Evolutionary conservation across 92 coral and sea anemone species (phyloP), one percentile per base, ranked within the genome.

Genomic region (Epizoanthus stellaris): DNA sequence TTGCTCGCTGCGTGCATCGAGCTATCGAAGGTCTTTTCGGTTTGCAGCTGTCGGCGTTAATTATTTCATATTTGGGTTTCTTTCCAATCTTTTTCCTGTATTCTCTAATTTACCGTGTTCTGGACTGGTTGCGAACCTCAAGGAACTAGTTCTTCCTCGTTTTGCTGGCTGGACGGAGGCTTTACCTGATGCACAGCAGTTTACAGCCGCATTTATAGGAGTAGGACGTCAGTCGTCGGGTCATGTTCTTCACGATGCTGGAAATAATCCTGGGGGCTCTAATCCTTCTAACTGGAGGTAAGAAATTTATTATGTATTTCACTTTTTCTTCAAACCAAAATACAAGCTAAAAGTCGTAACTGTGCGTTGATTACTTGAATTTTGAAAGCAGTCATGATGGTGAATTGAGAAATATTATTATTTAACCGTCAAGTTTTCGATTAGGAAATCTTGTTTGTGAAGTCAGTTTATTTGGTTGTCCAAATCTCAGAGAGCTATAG

Each of bases 101-200:
- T 68, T 68, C n/a, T 36, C 15, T 68, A 38, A 38, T 34, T 38
- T 38, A 15, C 20, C 4, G 3, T 10, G 42, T 38, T 4, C 73
- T 68, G 47, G 47, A 68, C 47, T 67, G 49, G 73, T 68, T 68
- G 17, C 73, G 49, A 68, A 14, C 73, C 42, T 66, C 42, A 66
- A 66, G 70, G 70, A 68, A 68, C 8, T 67, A 34, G 73, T 10
- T 13, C 17, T 7, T 14, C 15, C 38, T 66, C 1, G 1, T 7
- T 15, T n/a, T 67, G 13, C n/a, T 10, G 39, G 13, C n/a, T 10
- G 39, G 47, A 17, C 38, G 16, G 42, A 34, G 17, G 17, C 73
- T 36, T 36, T 21, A 38, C 21, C 73, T 67, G 42, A 38, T 8
- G 4, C 1, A 6, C 5, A 3, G 13, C 7, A 40, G 30, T 38